Conservation (phyloP, 2,113 vertebrate genomes). For the Aspidoscelis tigris region DNA sequence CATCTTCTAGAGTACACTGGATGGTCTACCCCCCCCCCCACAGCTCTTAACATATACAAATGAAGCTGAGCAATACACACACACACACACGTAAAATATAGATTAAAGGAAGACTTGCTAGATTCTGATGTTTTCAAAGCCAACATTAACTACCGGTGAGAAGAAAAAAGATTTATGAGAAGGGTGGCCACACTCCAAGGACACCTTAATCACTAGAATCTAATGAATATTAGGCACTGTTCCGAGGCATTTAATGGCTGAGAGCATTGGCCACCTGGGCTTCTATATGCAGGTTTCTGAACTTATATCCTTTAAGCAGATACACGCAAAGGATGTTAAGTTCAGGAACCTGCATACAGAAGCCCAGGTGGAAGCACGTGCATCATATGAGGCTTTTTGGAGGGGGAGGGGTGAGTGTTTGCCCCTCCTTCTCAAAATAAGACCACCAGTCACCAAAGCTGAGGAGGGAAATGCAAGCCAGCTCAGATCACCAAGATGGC, state of each 20-base stretch:
- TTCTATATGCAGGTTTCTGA: no score
- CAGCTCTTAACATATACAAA: constrained; percentile 52
- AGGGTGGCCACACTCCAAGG: background rate
- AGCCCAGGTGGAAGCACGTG: no score
- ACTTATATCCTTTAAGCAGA: no score
- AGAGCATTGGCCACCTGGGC: background rate
- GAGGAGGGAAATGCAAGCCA: no score
- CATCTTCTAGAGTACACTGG: constrained; percentile 65
- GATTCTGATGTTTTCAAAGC: background rate
- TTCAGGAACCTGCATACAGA: no score
- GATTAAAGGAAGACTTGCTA: constrained; percentile 44
- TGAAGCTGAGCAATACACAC: constrained; percentile 58
- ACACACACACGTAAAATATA: constrained; percentile 46
- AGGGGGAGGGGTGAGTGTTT: no score
- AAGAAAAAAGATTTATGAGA: background rate
- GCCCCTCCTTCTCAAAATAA: no score
- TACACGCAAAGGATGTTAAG: no score
- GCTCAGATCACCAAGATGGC: no score
- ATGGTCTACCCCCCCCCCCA: constrained; percentile 60
- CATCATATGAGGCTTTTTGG: no score
- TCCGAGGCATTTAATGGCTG: background rate
- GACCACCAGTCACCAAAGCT: no score
- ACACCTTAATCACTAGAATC: no score
- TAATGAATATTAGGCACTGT: background rate
- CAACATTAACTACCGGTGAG: background rate